These are phyloP conservation scores for Cybosia mesomella DNA, from an alignment of 2,888 invertebrate species.

Conservation along the genomic window DNA sequence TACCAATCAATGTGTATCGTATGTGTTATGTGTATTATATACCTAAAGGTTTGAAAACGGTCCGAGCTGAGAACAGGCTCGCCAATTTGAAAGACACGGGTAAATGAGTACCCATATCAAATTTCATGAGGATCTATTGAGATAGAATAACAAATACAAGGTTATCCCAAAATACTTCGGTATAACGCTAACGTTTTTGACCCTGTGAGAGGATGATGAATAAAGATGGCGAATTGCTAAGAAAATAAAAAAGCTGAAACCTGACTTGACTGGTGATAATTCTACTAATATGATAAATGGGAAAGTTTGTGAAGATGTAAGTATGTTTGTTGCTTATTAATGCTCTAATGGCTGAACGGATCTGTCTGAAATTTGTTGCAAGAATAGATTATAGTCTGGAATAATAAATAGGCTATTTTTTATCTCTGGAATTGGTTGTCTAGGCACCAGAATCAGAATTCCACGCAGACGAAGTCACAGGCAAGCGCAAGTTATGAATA, in stretches of 20 bases:
- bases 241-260: background rate
- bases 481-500: no score
- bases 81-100: slow-evolving; percentile 8
- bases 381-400: no score
- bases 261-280: no score
- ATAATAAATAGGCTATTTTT: no score
- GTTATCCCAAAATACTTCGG: slow-evolving; percentile 5
- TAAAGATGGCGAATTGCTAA: background rate
- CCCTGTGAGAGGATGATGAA: background rate
- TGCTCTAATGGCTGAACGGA: no score
- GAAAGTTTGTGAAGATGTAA: no score
- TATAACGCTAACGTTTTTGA: background rate
- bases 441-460: no score
- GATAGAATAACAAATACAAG: background rate
- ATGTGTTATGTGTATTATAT: background rate
- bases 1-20: background rate
- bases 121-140: background rate
- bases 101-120: background rate
- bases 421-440: no score
- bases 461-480: no score
- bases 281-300: no score
- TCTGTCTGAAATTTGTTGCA: no score
- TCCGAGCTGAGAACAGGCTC: background rate
- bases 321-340: no score
- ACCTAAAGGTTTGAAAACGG: background rate